A percentile compares a stretch with the other conserved stretches of the same genome.
phyloP scores from a whole-genome alignment of 2,888 invertebrate species.

The Ernsta delagoae region DNA sequence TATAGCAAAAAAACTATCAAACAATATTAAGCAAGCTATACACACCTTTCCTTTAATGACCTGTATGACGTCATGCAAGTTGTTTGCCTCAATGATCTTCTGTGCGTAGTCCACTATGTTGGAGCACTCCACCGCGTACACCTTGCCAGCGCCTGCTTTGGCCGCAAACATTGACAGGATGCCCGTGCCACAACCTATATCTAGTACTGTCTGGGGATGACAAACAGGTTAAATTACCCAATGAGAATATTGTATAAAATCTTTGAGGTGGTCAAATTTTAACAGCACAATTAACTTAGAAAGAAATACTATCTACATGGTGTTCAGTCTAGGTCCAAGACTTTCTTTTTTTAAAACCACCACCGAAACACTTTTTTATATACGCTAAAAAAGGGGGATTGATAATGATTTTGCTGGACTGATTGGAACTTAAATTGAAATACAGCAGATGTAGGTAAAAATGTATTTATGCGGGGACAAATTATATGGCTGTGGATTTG shows the following conservation, averaged over 20 bases:
- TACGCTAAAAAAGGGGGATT: background rate
- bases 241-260: background rate
- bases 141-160: conserved; percentile 97
- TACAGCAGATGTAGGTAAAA: background rate
- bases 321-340: background rate
- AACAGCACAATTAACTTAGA: too few relatives aligned
- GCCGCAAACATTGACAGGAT: conserved; percentile 99
- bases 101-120: conserved; percentile 99
- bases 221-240: background rate
- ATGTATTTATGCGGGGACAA: background rate
- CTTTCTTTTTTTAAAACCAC: background rate
- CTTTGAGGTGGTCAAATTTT: too few relatives aligned
- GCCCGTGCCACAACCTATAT: conserved; percentile 99
- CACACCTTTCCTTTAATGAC: conserved; percentile 92
- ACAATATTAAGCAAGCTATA: conserved; percentile 42
- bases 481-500: background rate
- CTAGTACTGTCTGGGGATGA: conserved; percentile 89
- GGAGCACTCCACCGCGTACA: conserved; percentile 99
- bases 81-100: conserved; percentile 95
- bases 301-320: too few relatives aligned
- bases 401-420: background rate
- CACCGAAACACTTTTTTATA: background rate
- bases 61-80: conserved; percentile 91
- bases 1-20: too few relatives aligned
- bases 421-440: background rate